These are phyloP conservation scores for Polyommatus icarus DNA, from an alignment of 2,888 invertebrate genomes.

Conservation along the genomic window DNA sequence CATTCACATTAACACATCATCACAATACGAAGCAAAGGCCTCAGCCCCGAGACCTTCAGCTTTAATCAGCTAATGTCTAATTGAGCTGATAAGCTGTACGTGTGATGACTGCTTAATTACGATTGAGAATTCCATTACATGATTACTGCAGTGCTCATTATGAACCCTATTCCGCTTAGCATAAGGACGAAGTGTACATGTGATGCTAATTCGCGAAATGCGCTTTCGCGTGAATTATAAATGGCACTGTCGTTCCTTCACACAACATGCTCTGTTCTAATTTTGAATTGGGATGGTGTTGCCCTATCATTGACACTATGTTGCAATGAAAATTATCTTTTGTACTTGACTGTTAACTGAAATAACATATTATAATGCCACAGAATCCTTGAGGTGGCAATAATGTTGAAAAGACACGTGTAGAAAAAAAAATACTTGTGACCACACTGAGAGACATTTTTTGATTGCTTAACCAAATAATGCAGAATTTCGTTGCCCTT, in stretches of 20 bases:
- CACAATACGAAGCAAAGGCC: neutral
- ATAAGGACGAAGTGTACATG: constrained; percentile 37
- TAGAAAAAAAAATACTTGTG: too few species aligned
- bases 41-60: constrained; percentile 32
- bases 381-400: too few species aligned
- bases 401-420: too few species aligned
- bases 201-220: constrained; percentile 50
- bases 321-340: neutral
- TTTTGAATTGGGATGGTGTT: constrained; percentile 8
- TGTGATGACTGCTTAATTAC: constrained; percentile 51
- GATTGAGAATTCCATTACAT: constrained; percentile 56
- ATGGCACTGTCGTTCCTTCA: constrained; percentile 31
- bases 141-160: constrained; percentile 47
- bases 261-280: constrained; percentile 7
- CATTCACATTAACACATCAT: neutral
- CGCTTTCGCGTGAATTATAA: constrained; percentile 45
- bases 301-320: neutral
- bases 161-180: neutral
- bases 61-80: constrained; percentile 45
- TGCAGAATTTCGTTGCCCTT: too few species aligned
- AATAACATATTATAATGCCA: neutral
- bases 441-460: too few species aligned
- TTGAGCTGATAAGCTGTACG: constrained; percentile 43
- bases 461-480: too few species aligned
- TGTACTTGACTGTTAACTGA: neutral